Evolutionary conservation across 35 echinoderm and acorn worm species (phyloP), one percentile per base, ranked within the genome.

Genomic region (Apostichopus japonicus): DNA sequence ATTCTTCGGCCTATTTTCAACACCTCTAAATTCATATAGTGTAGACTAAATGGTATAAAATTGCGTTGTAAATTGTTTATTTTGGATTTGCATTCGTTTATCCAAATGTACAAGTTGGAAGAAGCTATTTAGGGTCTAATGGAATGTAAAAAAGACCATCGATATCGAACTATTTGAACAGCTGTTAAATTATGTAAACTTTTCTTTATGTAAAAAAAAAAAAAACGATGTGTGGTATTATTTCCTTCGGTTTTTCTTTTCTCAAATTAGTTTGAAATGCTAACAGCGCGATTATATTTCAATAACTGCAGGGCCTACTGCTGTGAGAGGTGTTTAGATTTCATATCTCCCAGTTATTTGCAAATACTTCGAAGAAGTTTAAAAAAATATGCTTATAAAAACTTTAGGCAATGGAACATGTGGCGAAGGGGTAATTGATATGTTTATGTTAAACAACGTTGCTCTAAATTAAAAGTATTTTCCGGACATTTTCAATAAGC

Each of bases 391-490:
- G 71, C 71, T 75, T 75, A 75, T 14, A 75, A 75, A 75, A 75
- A 75, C 71, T 19, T 75, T 19, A 23, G 4, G 71, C 6, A 19
- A 1, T 23, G 71, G 71, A 75, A 75, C 71, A 75, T 75, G 71
- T 75, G 71, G 71, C 71, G 71, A 75, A 75, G n/a, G 71, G 7
- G 71, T 75, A 75, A 75, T 75, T 75, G 71, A 73, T 73, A 73
- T 73, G 71, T 73, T 73, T 73, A 73, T 73, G 21, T 73, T 73
- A 17, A 73, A 73, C 71, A 73, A 23, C 71, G 71, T 73, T n/a
- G 71, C 11, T 73, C 17, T 23, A 19, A 23, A 73, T 23, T 73
- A 73, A 73, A 21, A 73, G 15, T 19, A n/a, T 73, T 73, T 73
- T 67, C 63, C 14, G 57, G 15, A 19, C 6, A n/a, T 73, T 73